phyloP scores from a whole-genome alignment of 2,888 invertebrate genomes.

The Blastobasis adustella region DNA sequence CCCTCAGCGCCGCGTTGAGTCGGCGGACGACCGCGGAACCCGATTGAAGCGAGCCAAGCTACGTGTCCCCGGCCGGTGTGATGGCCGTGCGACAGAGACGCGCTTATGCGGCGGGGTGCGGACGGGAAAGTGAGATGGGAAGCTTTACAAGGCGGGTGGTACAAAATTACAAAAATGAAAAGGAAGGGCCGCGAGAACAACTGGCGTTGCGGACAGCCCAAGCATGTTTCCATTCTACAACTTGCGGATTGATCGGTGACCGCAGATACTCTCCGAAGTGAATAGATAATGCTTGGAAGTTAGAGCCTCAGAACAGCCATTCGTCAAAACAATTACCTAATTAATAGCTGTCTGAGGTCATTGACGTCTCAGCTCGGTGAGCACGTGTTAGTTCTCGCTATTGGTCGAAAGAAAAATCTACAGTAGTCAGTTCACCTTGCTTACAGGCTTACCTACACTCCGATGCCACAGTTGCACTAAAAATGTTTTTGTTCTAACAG shows the following conservation, averaged over 20 bases:
- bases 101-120: background rate
- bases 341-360: conserved; percentile 34
- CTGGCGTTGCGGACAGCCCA: conserved; percentile 8
- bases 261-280: conserved; percentile 24
- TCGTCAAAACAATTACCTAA: conserved; percentile 51
- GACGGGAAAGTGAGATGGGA: conserved; percentile 23
- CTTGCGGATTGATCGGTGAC: conserved; percentile 43
- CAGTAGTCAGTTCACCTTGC: too few species aligned
- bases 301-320: conserved; percentile 42
- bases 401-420: too few species aligned
- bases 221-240: too few species aligned
- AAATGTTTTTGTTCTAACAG: too few species aligned
- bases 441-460: too few species aligned
- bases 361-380: conserved; percentile 26
- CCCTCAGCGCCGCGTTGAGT: conserved; percentile 69
- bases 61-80: conserved; percentile 52
- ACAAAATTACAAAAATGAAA: conserved; percentile 22
- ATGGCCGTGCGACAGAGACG: conserved; percentile 43
- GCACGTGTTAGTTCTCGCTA: too few species aligned
- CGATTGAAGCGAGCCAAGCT: conserved; percentile 35
- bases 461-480: too few species aligned
- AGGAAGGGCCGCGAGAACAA: conserved; percentile 46
- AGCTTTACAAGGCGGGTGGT: conserved; percentile 42
- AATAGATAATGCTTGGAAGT: conserved; percentile 50
- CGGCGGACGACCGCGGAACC: conserved; percentile 68